phyloP scores from a whole-genome alignment of 2,113 vertebrate species.

The Phaethon lepturus region DNA sequence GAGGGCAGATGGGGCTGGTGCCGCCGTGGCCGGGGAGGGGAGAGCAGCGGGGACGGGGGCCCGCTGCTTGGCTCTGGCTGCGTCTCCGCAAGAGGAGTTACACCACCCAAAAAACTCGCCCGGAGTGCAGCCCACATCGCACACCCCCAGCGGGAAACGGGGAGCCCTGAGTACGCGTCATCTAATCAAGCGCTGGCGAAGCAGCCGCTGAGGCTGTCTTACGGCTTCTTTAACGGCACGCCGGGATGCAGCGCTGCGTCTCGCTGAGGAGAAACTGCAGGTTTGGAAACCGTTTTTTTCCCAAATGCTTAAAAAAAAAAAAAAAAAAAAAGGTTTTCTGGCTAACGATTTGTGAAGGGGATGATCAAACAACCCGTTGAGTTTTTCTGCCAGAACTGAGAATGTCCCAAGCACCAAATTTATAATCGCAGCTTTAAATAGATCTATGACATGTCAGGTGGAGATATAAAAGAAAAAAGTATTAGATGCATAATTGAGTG shows the following conservation, averaged over 20 bases:
- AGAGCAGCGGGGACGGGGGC: neutral
- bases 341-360: neutral
- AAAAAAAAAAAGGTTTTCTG: neutral
- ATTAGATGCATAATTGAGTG: neutral
- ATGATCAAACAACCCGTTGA: neutral
- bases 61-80: neutral
- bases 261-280: neutral
- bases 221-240: rapidly evolving
- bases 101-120: neutral
- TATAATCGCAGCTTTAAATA: neutral
- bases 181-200: neutral
- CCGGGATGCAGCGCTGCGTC: rapidly evolving
- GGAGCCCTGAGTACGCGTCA: neutral
- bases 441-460: neutral
- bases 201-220: neutral
- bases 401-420: neutral
- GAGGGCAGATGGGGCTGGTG: neutral
- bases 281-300: neutral
- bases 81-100: neutral
- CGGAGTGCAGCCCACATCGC: neutral
- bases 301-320: neutral
- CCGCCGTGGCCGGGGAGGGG: neutral
- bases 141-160: too few species aligned
- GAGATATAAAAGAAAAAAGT: neutral
- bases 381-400: neutral